Evolutionary conservation across 2,888 invertebrate genomes (phyloP).

Genomic region (Phymatocera aterrima): DNA sequence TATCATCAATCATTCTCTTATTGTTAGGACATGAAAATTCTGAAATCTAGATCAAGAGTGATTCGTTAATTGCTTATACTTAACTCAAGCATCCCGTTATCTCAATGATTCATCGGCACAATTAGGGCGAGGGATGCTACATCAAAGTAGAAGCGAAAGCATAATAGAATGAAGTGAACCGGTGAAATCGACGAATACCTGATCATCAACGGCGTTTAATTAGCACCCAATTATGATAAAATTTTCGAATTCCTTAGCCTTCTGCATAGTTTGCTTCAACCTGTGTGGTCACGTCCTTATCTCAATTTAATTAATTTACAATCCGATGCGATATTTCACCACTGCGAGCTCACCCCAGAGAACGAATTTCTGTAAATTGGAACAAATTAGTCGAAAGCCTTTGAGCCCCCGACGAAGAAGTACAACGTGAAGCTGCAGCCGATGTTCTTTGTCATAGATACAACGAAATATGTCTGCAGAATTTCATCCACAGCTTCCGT

Average conservation of each 20-base stretch:
- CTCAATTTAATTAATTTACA: constrained; percentile 5
- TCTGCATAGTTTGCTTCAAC: background rate
- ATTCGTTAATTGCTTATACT: background rate
- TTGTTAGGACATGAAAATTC: background rate
- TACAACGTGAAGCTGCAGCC: background rate
- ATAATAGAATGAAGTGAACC: background rate
- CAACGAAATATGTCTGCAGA: background rate
- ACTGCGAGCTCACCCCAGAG: background rate
- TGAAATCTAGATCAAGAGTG: background rate
- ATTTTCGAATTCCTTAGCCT: constrained; percentile 30
- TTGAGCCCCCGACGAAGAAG: background rate
- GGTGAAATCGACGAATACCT: background rate
- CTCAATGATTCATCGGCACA: background rate
- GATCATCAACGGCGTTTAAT: background rate
- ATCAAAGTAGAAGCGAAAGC: background rate
- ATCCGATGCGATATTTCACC: constrained; percentile 10
- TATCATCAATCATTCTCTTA: background rate
- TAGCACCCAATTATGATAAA: constrained; percentile 36
- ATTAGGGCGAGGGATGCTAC: background rate
- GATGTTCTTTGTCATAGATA: background rate
- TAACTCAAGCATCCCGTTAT: background rate
- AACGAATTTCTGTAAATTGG: background rate
- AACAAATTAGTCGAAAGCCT: constrained; percentile 17
- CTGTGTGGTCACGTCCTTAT: constrained; percentile 32
- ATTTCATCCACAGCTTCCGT: background rate